Percentiles rank a stretch among this genome's conserved stretches.
phyloP scores from a whole-genome alignment of 2,797 vertebrate genomes.

The Protonibea diacanthus region DNA sequence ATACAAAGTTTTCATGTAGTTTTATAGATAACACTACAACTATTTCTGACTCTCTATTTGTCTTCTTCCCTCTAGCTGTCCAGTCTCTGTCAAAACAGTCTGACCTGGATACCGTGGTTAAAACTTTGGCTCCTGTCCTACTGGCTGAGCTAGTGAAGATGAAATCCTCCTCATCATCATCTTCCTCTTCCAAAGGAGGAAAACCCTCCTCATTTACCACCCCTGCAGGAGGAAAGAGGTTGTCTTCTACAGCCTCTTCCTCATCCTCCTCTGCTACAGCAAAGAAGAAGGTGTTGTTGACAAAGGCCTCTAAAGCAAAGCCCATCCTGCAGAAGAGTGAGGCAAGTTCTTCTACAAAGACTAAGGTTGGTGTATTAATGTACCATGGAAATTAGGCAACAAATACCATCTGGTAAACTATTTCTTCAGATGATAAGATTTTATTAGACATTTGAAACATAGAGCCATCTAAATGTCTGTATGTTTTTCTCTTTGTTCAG shows the following conservation, averaged over 20 bases:
- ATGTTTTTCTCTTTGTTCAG: constrained; percentile 30
- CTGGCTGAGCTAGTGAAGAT: no score
- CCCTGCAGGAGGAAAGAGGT: neutral
- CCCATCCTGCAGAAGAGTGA: neutral
- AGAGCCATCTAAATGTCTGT: neutral
- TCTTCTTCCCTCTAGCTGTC: no score
- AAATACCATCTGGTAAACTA: neutral
- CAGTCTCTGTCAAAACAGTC: no score
- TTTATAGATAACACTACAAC: no score
- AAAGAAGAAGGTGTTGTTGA: neutral
- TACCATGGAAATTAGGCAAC: neutral
- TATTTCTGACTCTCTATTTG: no score
- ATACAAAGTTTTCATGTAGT: no score
- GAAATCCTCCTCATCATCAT: no score
- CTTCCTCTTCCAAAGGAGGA: no score
- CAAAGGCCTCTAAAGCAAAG: neutral
- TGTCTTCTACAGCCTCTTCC: neutral
- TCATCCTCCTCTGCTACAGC: constrained; percentile 19
- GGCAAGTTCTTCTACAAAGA: constrained; percentile 17
- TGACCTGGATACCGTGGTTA: no score
- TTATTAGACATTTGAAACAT: no score
- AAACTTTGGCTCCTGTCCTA: no score
- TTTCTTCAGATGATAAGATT: neutral
- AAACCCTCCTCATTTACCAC: neutral
- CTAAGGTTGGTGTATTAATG: constrained; percentile 35